These are phyloP conservation scores for Drosophila persimilis DNA, from an alignment of 1,140 invertebrate genomes.

Conservation along the genomic window DNA sequence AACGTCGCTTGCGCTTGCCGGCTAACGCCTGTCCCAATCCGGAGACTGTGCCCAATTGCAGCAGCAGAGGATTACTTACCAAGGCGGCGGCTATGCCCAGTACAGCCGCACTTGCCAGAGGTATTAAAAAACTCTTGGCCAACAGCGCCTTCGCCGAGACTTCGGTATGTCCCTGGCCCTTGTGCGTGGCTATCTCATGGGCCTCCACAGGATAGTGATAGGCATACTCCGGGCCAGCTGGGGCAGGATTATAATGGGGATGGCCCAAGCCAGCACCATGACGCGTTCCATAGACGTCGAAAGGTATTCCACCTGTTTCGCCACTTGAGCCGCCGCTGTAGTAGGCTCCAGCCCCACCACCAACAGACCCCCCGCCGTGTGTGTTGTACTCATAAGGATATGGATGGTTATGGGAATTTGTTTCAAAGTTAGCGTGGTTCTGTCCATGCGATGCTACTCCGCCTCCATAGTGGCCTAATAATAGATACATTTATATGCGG, in stretches of 20 bases:
- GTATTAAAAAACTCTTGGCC: conserved; percentile 87
- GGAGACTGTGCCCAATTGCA: conserved; percentile 89
- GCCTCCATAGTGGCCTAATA: conserved; percentile 52
- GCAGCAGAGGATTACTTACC: conserved; percentile 89
- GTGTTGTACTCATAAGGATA: conserved; percentile 67
- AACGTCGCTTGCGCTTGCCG: conserved; percentile 82
- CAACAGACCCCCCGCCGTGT: conserved; percentile 18
- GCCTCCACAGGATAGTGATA: conserved; percentile 54
- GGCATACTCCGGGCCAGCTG: conserved; percentile 59
- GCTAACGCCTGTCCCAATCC: conserved; percentile 80
- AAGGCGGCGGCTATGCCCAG: conserved; percentile 90
- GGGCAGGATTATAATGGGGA: conserved; percentile 37
- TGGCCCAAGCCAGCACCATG: conserved; percentile 40
- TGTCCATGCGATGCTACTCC: conserved; percentile 36
- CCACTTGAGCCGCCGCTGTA: conserved; percentile 54
- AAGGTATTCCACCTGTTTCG: conserved; percentile 59
- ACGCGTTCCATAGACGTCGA: conserved; percentile 67
- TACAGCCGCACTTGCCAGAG: conserved; percentile 90
- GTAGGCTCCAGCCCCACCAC: conserved; percentile 29
- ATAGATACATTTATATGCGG: neutral
- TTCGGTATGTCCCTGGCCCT: conserved; percentile 56
- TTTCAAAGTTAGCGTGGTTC: conserved; percentile 33
- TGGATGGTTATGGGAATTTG: conserved; percentile 41
- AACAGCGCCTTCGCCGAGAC: conserved; percentile 66
- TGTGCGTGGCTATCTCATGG: conserved; percentile 71